phyloP scores from a whole-genome alignment of 2,113 vertebrate species.

The Galbula dea region DNA sequence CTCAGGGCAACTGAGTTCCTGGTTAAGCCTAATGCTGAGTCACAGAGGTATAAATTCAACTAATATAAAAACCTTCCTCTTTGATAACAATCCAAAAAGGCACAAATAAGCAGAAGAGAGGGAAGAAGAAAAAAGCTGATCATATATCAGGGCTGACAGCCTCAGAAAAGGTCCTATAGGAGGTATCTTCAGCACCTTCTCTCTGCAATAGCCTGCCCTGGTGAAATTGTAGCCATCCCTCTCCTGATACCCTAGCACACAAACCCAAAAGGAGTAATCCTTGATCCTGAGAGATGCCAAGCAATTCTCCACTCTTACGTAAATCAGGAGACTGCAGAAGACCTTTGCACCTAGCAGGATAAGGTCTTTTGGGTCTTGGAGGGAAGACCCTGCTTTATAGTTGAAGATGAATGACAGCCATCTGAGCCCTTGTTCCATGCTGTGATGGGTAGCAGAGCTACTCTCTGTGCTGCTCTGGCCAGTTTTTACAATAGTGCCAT shows the following conservation, averaged over 20 bases:
- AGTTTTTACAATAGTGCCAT: slow-evolving; percentile 45
- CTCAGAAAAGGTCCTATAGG: neutral
- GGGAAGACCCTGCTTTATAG: neutral
- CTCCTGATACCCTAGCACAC: neutral
- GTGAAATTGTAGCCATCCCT: neutral
- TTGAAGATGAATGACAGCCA: slow-evolving; percentile 11
- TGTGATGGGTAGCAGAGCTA: slow-evolving; percentile 43
- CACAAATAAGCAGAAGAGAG: neutral
- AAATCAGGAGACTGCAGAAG: neutral
- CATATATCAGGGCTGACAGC: neutral
- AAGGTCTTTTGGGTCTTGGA: neutral
- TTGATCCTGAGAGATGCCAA: neutral
- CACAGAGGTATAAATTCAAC: slow-evolving; percentile 41
- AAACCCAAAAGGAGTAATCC: neutral
- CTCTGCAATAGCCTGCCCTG: neutral
- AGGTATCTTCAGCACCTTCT: neutral
- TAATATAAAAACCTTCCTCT: slow-evolving; percentile 3
- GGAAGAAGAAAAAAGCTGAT: too few relatives aligned
- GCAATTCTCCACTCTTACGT: neutral
- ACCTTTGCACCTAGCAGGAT: slow-evolving; percentile 11
- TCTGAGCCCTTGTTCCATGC: neutral
- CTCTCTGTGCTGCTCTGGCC: slow-evolving; percentile 36
- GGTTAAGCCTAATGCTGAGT: slow-evolving; percentile 33
- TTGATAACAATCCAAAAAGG: neutral
- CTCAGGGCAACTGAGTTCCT: neutral